These are phyloP conservation scores for Rotaria macrura DNA, from an alignment of 2,888 invertebrate species.

Conservation along the genomic window DNA sequence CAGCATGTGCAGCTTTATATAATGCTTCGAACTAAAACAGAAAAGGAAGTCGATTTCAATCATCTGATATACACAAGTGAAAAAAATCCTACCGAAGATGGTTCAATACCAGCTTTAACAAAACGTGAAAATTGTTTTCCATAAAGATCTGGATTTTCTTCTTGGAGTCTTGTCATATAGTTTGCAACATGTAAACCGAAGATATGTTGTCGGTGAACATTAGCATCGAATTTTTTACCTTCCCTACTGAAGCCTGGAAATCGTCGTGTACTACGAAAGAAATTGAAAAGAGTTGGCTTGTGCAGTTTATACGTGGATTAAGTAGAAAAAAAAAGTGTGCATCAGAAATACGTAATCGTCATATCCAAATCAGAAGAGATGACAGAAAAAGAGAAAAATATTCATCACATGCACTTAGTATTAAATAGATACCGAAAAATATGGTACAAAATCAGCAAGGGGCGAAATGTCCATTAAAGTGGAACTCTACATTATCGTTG, in stretches of 20 bases:
- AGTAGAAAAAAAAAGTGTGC: not conserved
- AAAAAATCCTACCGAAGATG: slow-evolving; percentile 63
- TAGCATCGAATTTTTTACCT: slow-evolving; percentile 79
- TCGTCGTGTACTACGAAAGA: slow-evolving; percentile 64
- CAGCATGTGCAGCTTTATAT: slow-evolving; percentile 88
- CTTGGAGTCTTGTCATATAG: slow-evolving; percentile 77
- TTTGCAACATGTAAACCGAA: slow-evolving; percentile 92
- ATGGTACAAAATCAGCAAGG: not conserved
- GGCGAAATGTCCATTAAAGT: not conserved
- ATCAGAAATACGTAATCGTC: not conserved
- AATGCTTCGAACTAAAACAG: slow-evolving; percentile 58
- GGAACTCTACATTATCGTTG: not conserved
- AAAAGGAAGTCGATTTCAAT: no score
- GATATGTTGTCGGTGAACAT: slow-evolving; percentile 89
- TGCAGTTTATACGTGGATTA: no score
- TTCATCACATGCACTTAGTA: not conserved
- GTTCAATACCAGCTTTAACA: slow-evolving; percentile 74
- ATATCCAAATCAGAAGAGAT: slow-evolving; percentile 7
- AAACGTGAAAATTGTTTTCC: slow-evolving; percentile 92
- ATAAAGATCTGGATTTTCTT: slow-evolving; percentile 92
- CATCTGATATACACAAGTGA: no score
- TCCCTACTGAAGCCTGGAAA: slow-evolving; percentile 95
- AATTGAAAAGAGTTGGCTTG: not conserved
- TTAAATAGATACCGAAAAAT: not conserved
- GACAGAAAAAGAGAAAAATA: not conserved